Percentiles rank a stretch among this genome's conserved stretches.
phyloP scores from a whole-genome alignment of 2,888 invertebrate genomes.

The Odontocolon sp. region DNA sequence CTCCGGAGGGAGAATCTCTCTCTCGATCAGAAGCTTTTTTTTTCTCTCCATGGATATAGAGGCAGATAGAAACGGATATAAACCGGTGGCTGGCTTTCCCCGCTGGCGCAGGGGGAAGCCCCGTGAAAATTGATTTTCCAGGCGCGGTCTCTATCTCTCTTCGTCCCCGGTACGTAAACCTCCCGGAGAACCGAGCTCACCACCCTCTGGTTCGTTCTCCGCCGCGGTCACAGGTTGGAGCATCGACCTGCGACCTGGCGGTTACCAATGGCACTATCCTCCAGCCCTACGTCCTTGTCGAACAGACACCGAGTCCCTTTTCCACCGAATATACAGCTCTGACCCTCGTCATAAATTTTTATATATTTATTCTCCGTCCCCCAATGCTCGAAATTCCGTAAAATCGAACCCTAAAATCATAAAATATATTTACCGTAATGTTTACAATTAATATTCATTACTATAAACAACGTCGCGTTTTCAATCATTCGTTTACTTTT shows the following conservation, averaged over 20 bases:
- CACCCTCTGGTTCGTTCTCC: slow-evolving; percentile 14
- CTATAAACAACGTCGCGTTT: too few relatives aligned
- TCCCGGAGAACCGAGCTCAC: slow-evolving; percentile 58
- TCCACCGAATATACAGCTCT: too few relatives aligned
- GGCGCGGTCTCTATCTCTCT: slow-evolving; percentile 62
- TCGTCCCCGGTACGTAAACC: slow-evolving; percentile 55
- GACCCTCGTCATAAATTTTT: too few relatives aligned
- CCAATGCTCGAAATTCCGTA: too few relatives aligned
- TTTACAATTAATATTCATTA: too few relatives aligned
- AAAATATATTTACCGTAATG: too few relatives aligned
- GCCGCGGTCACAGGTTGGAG: slow-evolving; percentile 62
- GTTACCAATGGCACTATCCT: slow-evolving; percentile 57
- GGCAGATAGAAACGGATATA: slow-evolving; percentile 38
- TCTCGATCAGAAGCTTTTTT: slow-evolving; percentile 1
- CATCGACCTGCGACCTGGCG: slow-evolving; percentile 65
- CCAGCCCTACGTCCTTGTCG: slow-evolving; percentile 41
- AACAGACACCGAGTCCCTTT: too few relatives aligned
- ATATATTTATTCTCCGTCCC: background rate
- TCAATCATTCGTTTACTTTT: too few relatives aligned
- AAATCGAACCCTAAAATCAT: too few relatives aligned
- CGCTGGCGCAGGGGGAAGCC: slow-evolving; percentile 55
- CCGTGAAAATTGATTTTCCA: slow-evolving; percentile 67
- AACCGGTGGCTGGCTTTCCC: slow-evolving; percentile 33
- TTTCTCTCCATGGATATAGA: slow-evolving; percentile 21
- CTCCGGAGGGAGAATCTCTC: slow-evolving; percentile 40